Conservation (phyloP, 1,140 invertebrate genomes). For the Batillaria attramentaria region DNA sequence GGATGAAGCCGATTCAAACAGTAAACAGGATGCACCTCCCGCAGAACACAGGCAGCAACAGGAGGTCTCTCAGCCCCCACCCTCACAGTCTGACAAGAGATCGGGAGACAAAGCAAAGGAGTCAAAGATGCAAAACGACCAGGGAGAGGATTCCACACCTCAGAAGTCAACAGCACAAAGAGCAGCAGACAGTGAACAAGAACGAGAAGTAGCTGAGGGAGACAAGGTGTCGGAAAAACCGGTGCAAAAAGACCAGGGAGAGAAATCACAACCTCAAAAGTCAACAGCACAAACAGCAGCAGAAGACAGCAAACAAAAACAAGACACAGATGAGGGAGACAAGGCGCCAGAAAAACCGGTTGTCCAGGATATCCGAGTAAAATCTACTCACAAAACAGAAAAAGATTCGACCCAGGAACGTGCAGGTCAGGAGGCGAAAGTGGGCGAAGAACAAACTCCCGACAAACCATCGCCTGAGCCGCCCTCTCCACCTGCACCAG, state of each 20-base stretch:
- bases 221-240: neutral
- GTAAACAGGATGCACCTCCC: neutral
- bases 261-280: too few species aligned
- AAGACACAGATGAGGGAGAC: neutral
- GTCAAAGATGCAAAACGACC: neutral
- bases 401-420: neutral
- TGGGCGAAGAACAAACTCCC: neutral
- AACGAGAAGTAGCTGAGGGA: neutral
- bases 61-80: neutral
- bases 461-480: conserved; percentile 19
- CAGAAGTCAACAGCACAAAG: neutral
- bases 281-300: too few species aligned
- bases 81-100: neutral
- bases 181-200: neutral
- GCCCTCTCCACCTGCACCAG: neutral
- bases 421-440: too few species aligned
- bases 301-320: neutral
- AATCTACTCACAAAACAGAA: conserved; percentile 16
- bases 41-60: neutral
- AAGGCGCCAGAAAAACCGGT: neutral
- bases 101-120: neutral
- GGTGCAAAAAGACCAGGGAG: neutral
- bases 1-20: neutral
- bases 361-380: conserved; percentile 14
- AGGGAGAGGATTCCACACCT: neutral